These are phyloP conservation scores for Zaprionus vittiger DNA, from an alignment of 1,140 invertebrate genomes.

Conservation along the genomic window DNA sequence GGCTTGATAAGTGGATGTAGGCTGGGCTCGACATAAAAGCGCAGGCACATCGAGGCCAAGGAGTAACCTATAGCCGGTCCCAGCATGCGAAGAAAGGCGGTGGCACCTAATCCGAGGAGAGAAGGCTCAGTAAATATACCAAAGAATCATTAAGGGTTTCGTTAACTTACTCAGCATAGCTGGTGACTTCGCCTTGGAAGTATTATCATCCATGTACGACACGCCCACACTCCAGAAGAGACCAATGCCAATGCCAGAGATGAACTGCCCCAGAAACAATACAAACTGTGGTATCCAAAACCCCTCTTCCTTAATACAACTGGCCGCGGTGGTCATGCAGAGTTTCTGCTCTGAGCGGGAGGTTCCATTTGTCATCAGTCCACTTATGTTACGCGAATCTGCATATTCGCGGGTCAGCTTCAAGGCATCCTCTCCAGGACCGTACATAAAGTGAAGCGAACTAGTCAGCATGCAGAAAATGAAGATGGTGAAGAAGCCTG, in stretches of 20 bases:
- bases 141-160: background rate
- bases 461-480: slow-evolving; percentile 89
- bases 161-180: slow-evolving; percentile 86
- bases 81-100: slow-evolving; percentile 89
- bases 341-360: slow-evolving; percentile 41
- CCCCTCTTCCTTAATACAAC: slow-evolving; percentile 70
- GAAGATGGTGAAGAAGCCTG: slow-evolving; percentile 88
- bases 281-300: slow-evolving; percentile 86
- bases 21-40: slow-evolving; percentile 88
- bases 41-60: slow-evolving; percentile 88
- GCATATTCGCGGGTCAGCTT: slow-evolving; percentile 87
- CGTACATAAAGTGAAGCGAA: slow-evolving; percentile 90
- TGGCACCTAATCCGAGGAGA: slow-evolving; percentile 85
- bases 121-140: background rate
- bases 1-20: slow-evolving; percentile 88
- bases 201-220: slow-evolving; percentile 89
- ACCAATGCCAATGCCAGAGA: slow-evolving; percentile 88
- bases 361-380: slow-evolving; percentile 46
- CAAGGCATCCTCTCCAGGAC: slow-evolving; percentile 88
- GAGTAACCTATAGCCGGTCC: slow-evolving; percentile 90
- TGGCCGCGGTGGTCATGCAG: slow-evolving; percentile 30
- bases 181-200: slow-evolving; percentile 88
- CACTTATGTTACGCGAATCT: slow-evolving; percentile 46
- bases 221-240: slow-evolving; percentile 88
- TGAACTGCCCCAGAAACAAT: slow-evolving; percentile 87